A percentile compares a stretch with the other conserved stretches of the same genome.
These are phyloP conservation scores for Anableps anableps DNA, from an alignment of 2,797 vertebrate species.

Conservation along the genomic window DNA sequence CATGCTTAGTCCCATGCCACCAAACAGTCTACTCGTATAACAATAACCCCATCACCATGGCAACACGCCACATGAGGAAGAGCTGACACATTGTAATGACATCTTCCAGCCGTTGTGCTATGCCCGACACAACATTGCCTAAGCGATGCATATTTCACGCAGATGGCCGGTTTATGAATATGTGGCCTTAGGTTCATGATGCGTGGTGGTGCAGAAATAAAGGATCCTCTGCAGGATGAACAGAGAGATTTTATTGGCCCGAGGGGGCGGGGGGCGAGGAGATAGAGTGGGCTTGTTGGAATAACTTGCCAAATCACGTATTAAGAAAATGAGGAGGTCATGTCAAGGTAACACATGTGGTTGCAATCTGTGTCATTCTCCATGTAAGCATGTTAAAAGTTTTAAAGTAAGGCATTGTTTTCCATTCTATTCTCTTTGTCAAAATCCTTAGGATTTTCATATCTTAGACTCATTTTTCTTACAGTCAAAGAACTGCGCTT, in stretches of 20 bases:
- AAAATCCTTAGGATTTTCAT: constrained; percentile 42
- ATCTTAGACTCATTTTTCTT: constrained; percentile 31
- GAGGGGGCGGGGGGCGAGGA: background rate
- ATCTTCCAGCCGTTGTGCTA: constrained; percentile 45
- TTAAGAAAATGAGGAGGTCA: constrained; percentile 36
- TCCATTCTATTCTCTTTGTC: background rate
- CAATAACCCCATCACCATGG: constrained; percentile 56
- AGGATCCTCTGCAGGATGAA: constrained; percentile 58
- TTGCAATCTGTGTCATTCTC: background rate
- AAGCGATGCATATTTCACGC: constrained; percentile 70
- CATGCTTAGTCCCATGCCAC: constrained; percentile 15
- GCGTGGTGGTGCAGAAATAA: constrained; percentile 50
- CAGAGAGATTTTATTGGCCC: constrained; percentile 50
- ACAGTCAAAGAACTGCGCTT: constrained; percentile 18
- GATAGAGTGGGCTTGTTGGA: constrained; percentile 9
- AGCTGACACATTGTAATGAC: constrained; percentile 68
- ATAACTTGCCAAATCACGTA: constrained; percentile 41
- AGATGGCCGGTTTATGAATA: constrained; percentile 75
- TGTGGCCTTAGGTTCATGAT: constrained; percentile 63
- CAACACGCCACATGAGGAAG: constrained; percentile 47
- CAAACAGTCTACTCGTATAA: constrained; percentile 44
- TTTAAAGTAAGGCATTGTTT: constrained; percentile 18
- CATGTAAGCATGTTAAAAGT: background rate
- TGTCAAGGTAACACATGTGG: constrained; percentile 38
- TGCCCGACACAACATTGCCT: constrained; percentile 39